phyloP scores from a whole-genome alignment of 1,140 invertebrate genomes.

The Trachelipus rathkii region DNA sequence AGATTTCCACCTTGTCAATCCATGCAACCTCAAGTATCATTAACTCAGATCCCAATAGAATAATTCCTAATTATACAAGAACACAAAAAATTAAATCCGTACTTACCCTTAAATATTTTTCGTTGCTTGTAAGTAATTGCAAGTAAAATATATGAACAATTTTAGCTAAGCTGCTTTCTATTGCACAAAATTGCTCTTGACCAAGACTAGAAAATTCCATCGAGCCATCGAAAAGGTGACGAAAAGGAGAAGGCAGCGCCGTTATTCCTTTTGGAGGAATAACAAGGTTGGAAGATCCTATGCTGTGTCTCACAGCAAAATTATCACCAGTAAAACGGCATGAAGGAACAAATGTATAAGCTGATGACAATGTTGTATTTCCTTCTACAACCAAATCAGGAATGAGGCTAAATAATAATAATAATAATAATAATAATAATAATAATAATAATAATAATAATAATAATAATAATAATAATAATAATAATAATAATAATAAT shows the following conservation, averaged over 20 bases:
- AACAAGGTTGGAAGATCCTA: background rate
- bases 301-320: slow-evolving; percentile 4
- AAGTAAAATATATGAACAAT: background rate
- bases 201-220: background rate
- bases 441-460: slow-evolving; percentile 8
- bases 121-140: background rate
- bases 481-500: no score
- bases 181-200: background rate
- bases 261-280: background rate
- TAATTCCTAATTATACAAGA: no score
- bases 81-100: background rate
- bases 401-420: slow-evolving; percentile 56
- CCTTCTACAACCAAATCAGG: slow-evolving; percentile 45
- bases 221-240: background rate
- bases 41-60: no score
- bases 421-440: no score
- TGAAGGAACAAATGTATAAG: slow-evolving; percentile 48
- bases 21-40: background rate
- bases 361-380: slow-evolving; percentile 28
- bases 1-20: no score
- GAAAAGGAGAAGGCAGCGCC: background rate
- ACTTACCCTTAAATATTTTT: background rate
- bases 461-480: background rate
- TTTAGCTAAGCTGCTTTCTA: background rate
- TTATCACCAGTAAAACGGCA: slow-evolving; percentile 48